phyloP scores from a whole-genome alignment of 2,888 invertebrate species.

The Hyalella azteca region DNA sequence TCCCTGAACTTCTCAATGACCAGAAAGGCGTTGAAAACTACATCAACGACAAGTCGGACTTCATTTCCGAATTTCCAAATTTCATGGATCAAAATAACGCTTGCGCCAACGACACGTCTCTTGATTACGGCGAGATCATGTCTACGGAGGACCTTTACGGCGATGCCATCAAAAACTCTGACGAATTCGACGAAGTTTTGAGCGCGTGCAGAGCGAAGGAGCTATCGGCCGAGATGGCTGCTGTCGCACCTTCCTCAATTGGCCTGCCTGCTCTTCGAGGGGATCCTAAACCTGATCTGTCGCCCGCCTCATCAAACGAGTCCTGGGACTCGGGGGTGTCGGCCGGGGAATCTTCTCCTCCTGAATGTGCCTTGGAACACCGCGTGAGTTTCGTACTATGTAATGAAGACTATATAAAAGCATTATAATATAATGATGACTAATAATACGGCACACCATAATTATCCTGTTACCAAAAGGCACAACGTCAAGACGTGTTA shows the following conservation, averaged over 20 bases:
- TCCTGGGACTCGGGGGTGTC: conserved; percentile 9
- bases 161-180: not conserved
- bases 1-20: not conserved
- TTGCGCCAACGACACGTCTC: not conserved
- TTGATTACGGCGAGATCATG: not conserved
- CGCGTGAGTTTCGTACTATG: too few species aligned
- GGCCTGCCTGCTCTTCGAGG: not conserved
- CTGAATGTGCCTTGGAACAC: not conserved
- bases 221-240: not conserved
- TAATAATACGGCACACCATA: too few species aligned
- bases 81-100: not conserved
- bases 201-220: not conserved
- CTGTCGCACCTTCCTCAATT: not conserved
- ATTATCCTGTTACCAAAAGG: too few species aligned
- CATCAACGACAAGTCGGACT: not conserved
- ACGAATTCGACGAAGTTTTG: not conserved
- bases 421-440: too few species aligned
- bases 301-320: not conserved
- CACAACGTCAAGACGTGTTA: too few species aligned
- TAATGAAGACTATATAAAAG: too few species aligned
- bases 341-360: not conserved
- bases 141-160: not conserved
- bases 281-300: not conserved
- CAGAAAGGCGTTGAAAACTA: not conserved
- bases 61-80: not conserved